Evolutionary conservation across 2,113 vertebrate species (phyloP).

Genomic region (Kobus ellipsiprymnus): DNA sequence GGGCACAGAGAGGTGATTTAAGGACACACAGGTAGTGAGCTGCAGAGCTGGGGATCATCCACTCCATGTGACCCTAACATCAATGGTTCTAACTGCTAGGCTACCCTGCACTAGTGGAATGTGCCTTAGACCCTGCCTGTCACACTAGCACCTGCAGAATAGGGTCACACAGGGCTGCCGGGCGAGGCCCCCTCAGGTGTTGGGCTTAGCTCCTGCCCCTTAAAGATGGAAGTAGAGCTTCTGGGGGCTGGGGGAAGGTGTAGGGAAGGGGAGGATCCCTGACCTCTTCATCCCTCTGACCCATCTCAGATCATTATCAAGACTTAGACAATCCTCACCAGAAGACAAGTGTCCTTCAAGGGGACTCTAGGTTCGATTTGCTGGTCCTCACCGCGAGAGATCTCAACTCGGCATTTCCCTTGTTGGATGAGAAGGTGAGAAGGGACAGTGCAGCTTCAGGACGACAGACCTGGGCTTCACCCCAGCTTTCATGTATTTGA

Average conservation of each 20-base stretch:
- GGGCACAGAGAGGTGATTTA: neutral
- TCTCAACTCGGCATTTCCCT: neutral
- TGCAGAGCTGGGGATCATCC: neutral
- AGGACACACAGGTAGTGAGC: neutral
- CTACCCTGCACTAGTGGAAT: neutral
- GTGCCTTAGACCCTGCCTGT: neutral
- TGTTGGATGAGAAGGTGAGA: neutral
- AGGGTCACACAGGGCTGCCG: neutral
- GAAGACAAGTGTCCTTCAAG: neutral
- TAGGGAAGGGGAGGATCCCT: rapidly evolving
- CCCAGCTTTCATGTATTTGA: neutral
- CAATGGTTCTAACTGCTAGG: neutral
- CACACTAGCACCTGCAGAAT: neutral
- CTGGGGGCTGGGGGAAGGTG: rapidly evolving
- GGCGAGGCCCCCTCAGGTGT: no score
- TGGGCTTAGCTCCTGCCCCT: neutral
- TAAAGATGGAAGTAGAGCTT: neutral
- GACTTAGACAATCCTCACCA: neutral
- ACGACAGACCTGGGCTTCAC: neutral
- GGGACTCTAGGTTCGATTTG: neutral
- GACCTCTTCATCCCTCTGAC: neutral
- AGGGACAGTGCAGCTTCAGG: neutral
- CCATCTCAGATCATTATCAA: neutral
- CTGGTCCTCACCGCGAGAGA: neutral
- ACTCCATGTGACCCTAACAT: neutral